Evolutionary conservation across 2,888 invertebrate species (phyloP).

Genomic region (Aphidoletes aphidimyza): DNA sequence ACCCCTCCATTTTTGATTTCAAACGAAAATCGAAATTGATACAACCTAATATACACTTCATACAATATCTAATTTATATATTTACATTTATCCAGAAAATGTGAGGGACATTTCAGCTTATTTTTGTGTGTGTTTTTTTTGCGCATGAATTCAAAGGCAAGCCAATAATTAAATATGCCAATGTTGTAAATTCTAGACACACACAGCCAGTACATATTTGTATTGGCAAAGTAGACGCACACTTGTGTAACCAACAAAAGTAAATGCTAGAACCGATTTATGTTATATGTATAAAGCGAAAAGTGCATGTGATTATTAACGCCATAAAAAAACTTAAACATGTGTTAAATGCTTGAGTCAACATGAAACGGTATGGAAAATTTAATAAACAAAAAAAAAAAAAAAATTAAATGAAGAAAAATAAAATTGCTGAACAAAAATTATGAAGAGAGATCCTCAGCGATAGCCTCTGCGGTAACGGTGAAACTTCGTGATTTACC

Average conservation of each 20-base stretch:
- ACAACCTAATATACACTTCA: too few relatives aligned
- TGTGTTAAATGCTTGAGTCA: slow-evolving; percentile 53
- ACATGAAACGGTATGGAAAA: slow-evolving; percentile 31
- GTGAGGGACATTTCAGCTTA: neutral
- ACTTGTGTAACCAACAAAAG: too few relatives aligned
- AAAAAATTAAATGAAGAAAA: too few relatives aligned
- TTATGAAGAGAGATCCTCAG: neutral
- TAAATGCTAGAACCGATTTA: too few relatives aligned
- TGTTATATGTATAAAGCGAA: neutral
- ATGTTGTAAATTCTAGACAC: slow-evolving; percentile 4
- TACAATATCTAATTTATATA: slow-evolving; percentile 13
- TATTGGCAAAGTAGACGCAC: neutral
- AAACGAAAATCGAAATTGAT: too few relatives aligned
- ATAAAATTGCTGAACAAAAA: too few relatives aligned
- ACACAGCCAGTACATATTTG: too few relatives aligned
- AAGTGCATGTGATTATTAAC: slow-evolving; percentile 53
- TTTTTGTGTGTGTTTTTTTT: neutral
- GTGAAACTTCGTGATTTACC: slow-evolving; percentile 4
- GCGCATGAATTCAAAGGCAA: neutral
- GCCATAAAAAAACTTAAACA: slow-evolving; percentile 50
- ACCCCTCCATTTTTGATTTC: too few relatives aligned
- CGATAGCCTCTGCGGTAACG: neutral
- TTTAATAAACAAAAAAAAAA: neutral
- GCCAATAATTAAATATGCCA: neutral
- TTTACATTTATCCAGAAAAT: neutral